Evolutionary conservation across 2,888 invertebrate genomes (phyloP).

Genomic region (Brenthis ino): DNA sequence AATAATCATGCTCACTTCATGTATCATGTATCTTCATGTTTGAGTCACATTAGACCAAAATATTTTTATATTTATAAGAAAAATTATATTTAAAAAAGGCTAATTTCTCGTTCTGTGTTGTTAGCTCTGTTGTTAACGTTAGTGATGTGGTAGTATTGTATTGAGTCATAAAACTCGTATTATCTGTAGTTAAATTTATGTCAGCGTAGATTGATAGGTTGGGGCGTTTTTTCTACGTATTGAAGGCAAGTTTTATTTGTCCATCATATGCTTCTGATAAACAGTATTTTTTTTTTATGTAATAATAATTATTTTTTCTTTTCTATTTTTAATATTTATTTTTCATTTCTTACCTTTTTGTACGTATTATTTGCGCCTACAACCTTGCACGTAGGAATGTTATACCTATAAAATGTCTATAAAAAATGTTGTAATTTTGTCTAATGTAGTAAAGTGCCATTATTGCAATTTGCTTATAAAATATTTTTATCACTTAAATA

Average conservation of each 20-base stretch:
- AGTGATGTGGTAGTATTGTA: slow-evolving; percentile 43
- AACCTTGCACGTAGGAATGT: slow-evolving; percentile 42
- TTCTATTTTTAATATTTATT: slow-evolving; percentile 6
- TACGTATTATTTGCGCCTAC: slow-evolving; percentile 37
- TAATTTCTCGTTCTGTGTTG: slow-evolving; percentile 14
- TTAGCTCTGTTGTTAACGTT: slow-evolving; percentile 18
- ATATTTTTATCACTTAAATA: slow-evolving; percentile 42
- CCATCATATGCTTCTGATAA: too few relatives aligned
- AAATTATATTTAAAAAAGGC: slow-evolving; percentile 32
- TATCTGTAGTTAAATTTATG: slow-evolving; percentile 44
- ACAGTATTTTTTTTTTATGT: slow-evolving; percentile 22
- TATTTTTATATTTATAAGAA: slow-evolving; percentile 37
- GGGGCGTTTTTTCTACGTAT: slow-evolving; percentile 38
- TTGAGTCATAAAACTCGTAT: slow-evolving; percentile 54
- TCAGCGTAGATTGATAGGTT: slow-evolving; percentile 37
- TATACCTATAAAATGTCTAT: slow-evolving; percentile 41
- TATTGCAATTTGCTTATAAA: slow-evolving; percentile 61
- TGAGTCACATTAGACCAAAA: slow-evolving; percentile 51
- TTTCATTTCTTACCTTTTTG: slow-evolving; percentile 25
- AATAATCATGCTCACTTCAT: slow-evolving; percentile 29
- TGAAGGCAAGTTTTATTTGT: too few relatives aligned
- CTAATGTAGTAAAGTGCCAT: slow-evolving; percentile 76
- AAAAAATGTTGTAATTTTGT: slow-evolving; percentile 66
- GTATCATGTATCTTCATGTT: slow-evolving; percentile 22
- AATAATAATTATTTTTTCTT: not conserved